A percentile compares a stretch with the other conserved stretches of the same genome.
Conservation (phyloP, 2,113 vertebrate genomes). For the Atlantisia rogersi region DNA sequence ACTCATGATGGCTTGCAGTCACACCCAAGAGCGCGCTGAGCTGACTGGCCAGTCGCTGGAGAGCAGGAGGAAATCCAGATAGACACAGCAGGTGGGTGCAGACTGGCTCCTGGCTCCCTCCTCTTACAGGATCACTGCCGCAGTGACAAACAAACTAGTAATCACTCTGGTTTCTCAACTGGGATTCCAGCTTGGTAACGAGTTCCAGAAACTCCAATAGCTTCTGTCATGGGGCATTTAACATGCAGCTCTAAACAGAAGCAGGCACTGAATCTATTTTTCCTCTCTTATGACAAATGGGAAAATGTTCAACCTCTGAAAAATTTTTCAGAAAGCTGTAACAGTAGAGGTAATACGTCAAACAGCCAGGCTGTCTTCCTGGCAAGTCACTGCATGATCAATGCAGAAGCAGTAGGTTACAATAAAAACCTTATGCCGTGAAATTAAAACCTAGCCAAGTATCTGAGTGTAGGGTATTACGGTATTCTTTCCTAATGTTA, state of each 20-base stretch:
- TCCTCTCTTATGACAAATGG: not conserved
- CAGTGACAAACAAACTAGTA: not conserved
- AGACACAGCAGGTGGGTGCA: not conserved
- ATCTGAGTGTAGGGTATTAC: not conserved
- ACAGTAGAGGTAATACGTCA: not conserved
- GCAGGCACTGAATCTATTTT: constrained; percentile 4
- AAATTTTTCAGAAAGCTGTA: not conserved
- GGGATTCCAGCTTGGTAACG: not conserved
- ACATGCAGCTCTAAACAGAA: not conserved
- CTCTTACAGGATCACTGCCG: not conserved
- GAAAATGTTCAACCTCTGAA: not conserved
- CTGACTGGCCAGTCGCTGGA: not conserved
- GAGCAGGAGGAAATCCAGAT: constrained; percentile 11
- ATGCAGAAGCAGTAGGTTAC: not conserved
- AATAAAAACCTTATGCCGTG: not conserved
- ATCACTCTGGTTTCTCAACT: not conserved
- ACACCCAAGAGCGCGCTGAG: constrained; percentile 11
- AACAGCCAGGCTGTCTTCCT: not conserved
- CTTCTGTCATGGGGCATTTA: constrained; percentile 5
- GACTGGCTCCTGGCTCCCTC: not conserved
- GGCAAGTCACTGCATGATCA: not conserved
- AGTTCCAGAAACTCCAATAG: not conserved
- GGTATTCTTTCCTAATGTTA: not conserved
- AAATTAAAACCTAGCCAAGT: not conserved
- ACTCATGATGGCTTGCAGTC: constrained; percentile 48